A percentile compares a stretch with the other conserved stretches of the same genome.
These are phyloP conservation scores for Drosophila dunni DNA, from an alignment of 1,140 invertebrate genomes.

Conservation along the genomic window DNA sequence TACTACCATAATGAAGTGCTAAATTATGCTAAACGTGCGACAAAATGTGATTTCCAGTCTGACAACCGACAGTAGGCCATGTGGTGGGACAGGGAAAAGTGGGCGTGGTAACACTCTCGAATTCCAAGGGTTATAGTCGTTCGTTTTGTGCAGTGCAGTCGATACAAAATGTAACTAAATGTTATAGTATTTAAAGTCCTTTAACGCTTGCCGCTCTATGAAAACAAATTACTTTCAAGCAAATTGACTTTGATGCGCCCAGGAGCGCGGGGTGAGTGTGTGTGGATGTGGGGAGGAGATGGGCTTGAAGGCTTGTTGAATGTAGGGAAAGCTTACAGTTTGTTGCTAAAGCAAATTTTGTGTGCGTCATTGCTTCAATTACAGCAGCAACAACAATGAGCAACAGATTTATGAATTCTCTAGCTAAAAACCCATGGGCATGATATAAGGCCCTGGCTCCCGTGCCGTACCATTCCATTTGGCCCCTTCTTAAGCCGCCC, in stretches of 20 bases:
- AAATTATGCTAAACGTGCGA: constrained; percentile 79
- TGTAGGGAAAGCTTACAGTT: not conserved
- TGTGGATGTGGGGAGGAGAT: not conserved
- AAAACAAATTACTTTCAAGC: constrained; percentile 73
- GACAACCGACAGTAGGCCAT: not conserved
- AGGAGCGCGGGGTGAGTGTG: not conserved
- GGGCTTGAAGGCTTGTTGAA: not conserved
- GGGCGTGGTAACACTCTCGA: not conserved
- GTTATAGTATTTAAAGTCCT: constrained; percentile 29
- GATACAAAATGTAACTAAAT: constrained; percentile 28
- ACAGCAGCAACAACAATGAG: constrained; percentile 52
- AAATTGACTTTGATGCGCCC: constrained; percentile 54
- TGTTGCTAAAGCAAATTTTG: constrained; percentile 41
- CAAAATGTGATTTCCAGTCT: constrained; percentile 65
- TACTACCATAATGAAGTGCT: constrained; percentile 68
- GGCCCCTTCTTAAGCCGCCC: not conserved
- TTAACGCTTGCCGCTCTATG: constrained; percentile 30
- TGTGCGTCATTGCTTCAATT: constrained; percentile 77
- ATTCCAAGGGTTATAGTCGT: constrained; percentile 27
- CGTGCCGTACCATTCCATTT: not conserved
- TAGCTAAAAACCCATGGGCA: constrained; percentile 15
- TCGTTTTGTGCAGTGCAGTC: constrained; percentile 38
- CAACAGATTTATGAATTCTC: constrained; percentile 59
- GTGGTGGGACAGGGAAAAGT: not conserved
- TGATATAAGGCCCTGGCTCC: not conserved